Evolutionary conservation across 2,113 vertebrate species (phyloP), one percentile per base, ranked within the genome.

Genomic region (Pycnonotus jocosus): DNA sequence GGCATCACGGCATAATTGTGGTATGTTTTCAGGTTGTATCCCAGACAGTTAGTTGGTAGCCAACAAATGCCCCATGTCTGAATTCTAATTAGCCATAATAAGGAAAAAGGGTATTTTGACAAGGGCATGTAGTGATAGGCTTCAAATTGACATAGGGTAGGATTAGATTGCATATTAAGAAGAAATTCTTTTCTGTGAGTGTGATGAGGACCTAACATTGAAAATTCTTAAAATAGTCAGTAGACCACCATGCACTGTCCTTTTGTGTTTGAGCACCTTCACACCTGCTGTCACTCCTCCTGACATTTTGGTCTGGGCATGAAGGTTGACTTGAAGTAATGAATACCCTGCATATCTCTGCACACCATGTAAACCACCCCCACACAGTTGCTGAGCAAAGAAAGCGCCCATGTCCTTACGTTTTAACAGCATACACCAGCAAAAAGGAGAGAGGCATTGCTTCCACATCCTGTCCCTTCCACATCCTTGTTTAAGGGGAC

Each of bases 361-460:
- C 25, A 27, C 1, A 1, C 27, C 22, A 25, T 11, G 24, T 22
- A 71, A 93, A 44, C 19, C 25, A 50, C 37, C 15, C 28, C 9
- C 0, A 0, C 15, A n/a, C 4, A 44, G 27, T 11, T 80, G 17
- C 48, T 68, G 17, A 64, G 35, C 25, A 10, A 7, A 57, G 13
- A 40, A 56, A 6, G 23, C 0, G 1, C 21, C 9, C 0, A 0
- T 4, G 8, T 18, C 20, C 65, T 81, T 12, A 21, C 7, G 37
- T 68, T 80, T 83, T 25, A 80, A 71, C 4, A 61, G 70, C 18
- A 62, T 5, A 13, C 3, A 1, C 22, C 25, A 42, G 38, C 16
- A 58, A 65, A 83, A 37, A 4, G 1, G 14, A 47, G 42, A 47
- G 25, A 61, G 17, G 23, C 14, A 35, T 45, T 3, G 2, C 14